phyloP scores from a whole-genome alignment of 2,113 vertebrate genomes.

The Poeciliopsis turrubarensis region DNA sequence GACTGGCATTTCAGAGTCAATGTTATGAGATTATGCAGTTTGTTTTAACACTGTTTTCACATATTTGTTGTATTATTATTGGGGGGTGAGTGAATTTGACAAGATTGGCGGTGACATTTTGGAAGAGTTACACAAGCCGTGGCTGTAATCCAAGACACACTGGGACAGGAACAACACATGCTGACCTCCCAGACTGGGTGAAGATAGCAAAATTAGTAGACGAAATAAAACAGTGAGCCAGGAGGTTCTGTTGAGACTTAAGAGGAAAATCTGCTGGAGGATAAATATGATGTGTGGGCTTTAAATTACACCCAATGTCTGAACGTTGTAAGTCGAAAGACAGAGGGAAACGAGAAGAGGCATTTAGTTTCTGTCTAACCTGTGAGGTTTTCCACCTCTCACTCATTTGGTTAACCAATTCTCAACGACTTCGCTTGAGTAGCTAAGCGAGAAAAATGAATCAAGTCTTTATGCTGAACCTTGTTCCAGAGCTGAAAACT shows the following conservation, averaged over 20 bases:
- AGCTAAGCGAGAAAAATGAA: neutral
- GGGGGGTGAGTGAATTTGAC: conserved; percentile 7
- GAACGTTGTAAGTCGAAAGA: neutral
- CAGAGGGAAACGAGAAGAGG: neutral
- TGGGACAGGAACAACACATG: neutral
- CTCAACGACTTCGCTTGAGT: neutral
- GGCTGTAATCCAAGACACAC: conserved; percentile 17
- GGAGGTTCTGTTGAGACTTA: neutral
- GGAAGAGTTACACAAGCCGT: conserved; percentile 20
- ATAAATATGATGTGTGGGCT: neutral
- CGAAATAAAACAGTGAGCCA: neutral
- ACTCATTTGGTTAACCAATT: neutral
- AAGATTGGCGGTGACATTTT: conserved; percentile 9
- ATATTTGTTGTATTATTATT: too few species aligned
- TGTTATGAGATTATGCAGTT: too few species aligned
- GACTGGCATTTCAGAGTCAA: too few species aligned
- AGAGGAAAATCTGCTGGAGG: neutral
- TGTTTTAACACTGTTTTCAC: too few species aligned
- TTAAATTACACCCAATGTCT: neutral
- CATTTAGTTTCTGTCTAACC: neutral
- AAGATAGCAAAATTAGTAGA: neutral
- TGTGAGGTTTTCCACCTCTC: neutral
- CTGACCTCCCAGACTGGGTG: neutral
- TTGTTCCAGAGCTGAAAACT: neutral
- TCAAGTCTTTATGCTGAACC: neutral